Evolutionary conservation across 2,888 invertebrate species (phyloP), one percentile per base, ranked within the genome.

Genomic region (Neoascia interrupta): DNA sequence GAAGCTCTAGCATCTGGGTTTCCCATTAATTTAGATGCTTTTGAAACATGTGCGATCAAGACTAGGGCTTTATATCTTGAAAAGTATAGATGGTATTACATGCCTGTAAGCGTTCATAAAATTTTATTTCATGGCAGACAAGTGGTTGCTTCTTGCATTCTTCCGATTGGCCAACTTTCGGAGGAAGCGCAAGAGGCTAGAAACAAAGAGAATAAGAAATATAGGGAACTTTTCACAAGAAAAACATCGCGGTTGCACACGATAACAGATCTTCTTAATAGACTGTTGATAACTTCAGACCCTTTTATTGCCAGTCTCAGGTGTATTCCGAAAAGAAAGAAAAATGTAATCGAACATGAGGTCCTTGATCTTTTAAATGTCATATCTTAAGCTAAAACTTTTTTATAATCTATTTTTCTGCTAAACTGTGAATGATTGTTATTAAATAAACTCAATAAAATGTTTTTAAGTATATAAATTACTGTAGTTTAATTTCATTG

Each of bases 171-270:
- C 11, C 36, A 37, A 28, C 43, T 36, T 15, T 43, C 18, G 4
- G 54, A 39, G 39, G 6, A 18, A 39, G 54, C 31, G 15, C 18
- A 19, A 56, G 56, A 56, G 0, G 31, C 56, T 8, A 41, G 56
- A 21, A 56, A 31, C 10, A 34, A 58, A 23, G 47, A 37, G 8
- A 45, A 19, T 2, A 31, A 21, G 15, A 28, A 43, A 45, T 34
- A 15, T 4, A 45, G 43, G 6, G 31, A 56, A 11, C 54, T 41
- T 5, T 56, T 41, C 18, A 39, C 39, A 3, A 18, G 3, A 18
- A 13, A 23, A 21, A 45, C 23, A 6, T 23, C 45, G 2, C 16
- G 45, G 26, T 11, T 23, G 10, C 11, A 45, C 13, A 16, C 10
- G n/a, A 49, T 31, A n/a, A 49, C 15, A 28, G 47, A 28, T 4